These are phyloP conservation scores for Polyommatus iphigenia DNA, from an alignment of 2,888 invertebrate genomes.

Conservation along the genomic window DNA sequence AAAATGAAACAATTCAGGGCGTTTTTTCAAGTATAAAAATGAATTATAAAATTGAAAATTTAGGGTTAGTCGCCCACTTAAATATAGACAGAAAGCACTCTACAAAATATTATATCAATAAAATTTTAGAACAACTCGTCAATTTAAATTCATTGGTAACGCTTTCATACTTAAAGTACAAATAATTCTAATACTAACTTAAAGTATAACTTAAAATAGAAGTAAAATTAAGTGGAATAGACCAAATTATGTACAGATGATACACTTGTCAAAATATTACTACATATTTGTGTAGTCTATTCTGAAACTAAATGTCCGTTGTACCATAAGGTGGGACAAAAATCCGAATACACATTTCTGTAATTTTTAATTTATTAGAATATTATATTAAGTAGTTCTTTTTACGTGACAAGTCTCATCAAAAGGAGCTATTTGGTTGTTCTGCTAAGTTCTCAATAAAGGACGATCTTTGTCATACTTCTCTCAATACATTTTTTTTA, in stretches of 20 bases:
- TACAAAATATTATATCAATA: not conserved
- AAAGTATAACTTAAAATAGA: slow-evolving; percentile 40
- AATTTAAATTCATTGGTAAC: slow-evolving; percentile 76
- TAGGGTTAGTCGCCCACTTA: too few species aligned
- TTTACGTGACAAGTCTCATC: not conserved
- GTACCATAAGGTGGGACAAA: not conserved
- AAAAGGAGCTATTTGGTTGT: not conserved
- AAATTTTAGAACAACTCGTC: slow-evolving; percentile 35
- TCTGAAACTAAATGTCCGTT: not conserved
- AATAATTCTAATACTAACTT: slow-evolving; percentile 60
- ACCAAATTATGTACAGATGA: slow-evolving; percentile 40
- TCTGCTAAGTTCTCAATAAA: not conserved
- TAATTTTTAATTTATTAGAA: not conserved
- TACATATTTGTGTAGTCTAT: not conserved
- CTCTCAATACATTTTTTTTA: not conserved
- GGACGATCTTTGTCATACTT: not conserved
- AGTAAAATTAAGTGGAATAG: slow-evolving; percentile 40
- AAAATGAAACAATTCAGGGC: too few species aligned
- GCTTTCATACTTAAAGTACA: slow-evolving; percentile 69
- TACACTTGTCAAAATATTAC: slow-evolving; percentile 27
- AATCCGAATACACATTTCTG: not conserved
- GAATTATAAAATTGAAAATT: too few species aligned
- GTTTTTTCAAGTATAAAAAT: too few species aligned
- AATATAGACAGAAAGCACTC: not conserved
- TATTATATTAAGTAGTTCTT: not conserved